Evolutionary conservation across 30 jellyfish, hydroid and myxozoan species (phyloP), one percentile per base, ranked within the genome.

Genomic region (Catostylus mosaicus): DNA sequence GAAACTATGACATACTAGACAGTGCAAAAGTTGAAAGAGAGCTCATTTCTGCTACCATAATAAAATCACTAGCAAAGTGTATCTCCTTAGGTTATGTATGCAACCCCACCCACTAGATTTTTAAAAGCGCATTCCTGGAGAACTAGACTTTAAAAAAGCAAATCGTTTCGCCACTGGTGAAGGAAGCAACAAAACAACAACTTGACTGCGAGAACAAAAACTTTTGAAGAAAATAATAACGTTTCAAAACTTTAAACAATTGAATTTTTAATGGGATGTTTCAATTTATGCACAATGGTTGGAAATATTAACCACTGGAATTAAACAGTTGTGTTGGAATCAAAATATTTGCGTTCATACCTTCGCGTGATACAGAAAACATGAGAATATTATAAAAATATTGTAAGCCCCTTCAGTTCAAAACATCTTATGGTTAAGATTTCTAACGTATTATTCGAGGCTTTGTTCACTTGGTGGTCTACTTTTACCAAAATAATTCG

Each of bases 381-480:
- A 59, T 18, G 12, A 27, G 24, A 59, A 59, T 27, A 12, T 3
- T 16, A 9, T 50, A 50, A 50, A n/a, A 2, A 10, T 50, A 50
- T 18, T 3, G 19, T 16, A 50, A 50, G 54, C 63, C 6, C n/a
- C 4, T 50, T 50, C 20, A 16, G 24, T 50, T 50, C 63, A 50
- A 50, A 50, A 9, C 63, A 50, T 50, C 2, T 23, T 27, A 10
- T 18, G 63, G 2, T 50, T 10, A 8, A 50, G 2, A 50, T 50
- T 50, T 23, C 63, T 50, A 5, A 3, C 19, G 20, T n/a, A 19
- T 23, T 18, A 5, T 1, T 59, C 24, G 71, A 27, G 38, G 24
- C 38, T 59, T 18, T 22, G 38, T 59, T 12, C 71, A 27, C 38
- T 59, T 16, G 71, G 71, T 59, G 71, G 71, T 59, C 71, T 59